Evolutionary conservation across 1,140 invertebrate genomes (phyloP).

Genomic region (Sinonovacula constricta): DNA sequence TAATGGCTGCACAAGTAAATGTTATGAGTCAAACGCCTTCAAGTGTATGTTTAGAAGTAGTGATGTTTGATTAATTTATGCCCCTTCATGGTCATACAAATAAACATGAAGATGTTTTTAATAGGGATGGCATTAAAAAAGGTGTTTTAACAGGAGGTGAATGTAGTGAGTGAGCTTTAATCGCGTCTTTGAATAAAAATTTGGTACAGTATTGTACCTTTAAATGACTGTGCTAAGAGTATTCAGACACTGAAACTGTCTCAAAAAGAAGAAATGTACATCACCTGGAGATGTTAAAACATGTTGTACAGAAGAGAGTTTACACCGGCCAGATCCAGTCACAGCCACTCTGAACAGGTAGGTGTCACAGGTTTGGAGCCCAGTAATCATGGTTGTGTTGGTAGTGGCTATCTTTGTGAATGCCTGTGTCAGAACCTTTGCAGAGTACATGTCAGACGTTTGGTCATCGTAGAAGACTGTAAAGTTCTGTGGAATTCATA

Average conservation of each 20-base stretch:
- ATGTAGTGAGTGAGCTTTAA: not conserved
- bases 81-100: too few species aligned
- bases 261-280: not conserved
- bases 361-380: slow-evolving; percentile 24
- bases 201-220: too few species aligned
- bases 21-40: too few species aligned
- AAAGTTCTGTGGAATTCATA: too few species aligned
- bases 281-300: slow-evolving; percentile 10
- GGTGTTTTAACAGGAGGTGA: not conserved
- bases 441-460: not conserved
- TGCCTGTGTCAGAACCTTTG: not conserved
- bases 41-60: too few species aligned
- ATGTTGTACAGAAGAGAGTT: not conserved
- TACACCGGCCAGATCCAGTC: slow-evolving; percentile 8
- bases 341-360: slow-evolving; percentile 47
- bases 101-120: too few species aligned
- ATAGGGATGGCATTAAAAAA: not conserved
- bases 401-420: not conserved
- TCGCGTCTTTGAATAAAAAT: too few species aligned
- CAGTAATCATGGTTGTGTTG: slow-evolving; percentile 4
- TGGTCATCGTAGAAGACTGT: slow-evolving; percentile 18
- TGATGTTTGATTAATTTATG: too few species aligned
- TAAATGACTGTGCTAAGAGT: too few species aligned
- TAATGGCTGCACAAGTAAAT: too few species aligned
- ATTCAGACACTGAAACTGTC: too few species aligned